Percentiles rank a stretch among this genome's conserved stretches.
phyloP scores from a whole-genome alignment of 1,140 invertebrate genomes.

The Oncopeltus fasciatus region DNA sequence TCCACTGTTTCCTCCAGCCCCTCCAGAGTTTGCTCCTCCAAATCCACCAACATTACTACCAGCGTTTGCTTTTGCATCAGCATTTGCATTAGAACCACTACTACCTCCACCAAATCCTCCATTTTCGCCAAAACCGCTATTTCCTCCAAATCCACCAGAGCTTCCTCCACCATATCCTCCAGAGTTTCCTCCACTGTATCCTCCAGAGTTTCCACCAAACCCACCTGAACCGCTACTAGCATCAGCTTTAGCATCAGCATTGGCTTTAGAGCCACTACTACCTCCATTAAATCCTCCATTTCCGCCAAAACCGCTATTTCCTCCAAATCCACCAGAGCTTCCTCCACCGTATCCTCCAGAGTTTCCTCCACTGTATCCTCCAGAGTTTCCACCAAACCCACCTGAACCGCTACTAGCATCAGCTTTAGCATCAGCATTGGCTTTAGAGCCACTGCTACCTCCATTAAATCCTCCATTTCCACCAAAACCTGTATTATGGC shows the following conservation, averaged over 20 bases:
- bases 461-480: neutral
- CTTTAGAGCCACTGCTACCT: neutral
- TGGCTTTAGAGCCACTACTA: neutral
- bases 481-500: neutral
- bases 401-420: constrained; percentile 1
- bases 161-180: neutral
- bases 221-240: neutral
- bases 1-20: neutral
- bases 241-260: neutral
- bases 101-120: neutral
- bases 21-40: neutral
- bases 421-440: neutral
- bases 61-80: neutral
- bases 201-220: neutral
- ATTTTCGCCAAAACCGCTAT: neutral
- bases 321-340: neutral
- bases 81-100: neutral
- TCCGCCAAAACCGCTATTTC: constrained; percentile 5
- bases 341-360: neutral
- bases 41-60: neutral
- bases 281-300: constrained; percentile 6
- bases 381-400: constrained; percentile 3
- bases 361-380: neutral
- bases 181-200: neutral
- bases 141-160: neutral